Percentiles rank a stretch among this genome's conserved stretches.
These are phyloP conservation scores for Aphaenogaster ashmeadi DNA, from an alignment of 1,140 invertebrate genomes.

Conservation along the genomic window DNA sequence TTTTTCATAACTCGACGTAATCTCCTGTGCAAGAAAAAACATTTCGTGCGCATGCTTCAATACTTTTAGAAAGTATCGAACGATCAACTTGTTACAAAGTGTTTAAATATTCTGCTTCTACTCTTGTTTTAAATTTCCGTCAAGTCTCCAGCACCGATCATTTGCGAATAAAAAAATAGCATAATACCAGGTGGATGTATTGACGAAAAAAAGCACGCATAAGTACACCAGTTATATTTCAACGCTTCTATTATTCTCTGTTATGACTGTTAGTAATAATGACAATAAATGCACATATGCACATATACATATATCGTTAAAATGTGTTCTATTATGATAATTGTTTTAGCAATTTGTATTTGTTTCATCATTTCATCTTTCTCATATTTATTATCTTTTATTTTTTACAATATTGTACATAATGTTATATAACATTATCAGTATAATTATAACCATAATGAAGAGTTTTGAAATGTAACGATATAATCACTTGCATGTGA, in stretches of 20 bases:
- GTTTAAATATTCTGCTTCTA: not conserved
- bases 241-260: not conserved
- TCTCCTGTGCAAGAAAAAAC: not conserved
- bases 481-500: too few relatives aligned
- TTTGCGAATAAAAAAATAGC: not conserved
- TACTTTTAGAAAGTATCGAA: not conserved
- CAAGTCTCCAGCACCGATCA: not conserved
- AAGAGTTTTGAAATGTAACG: too few relatives aligned
- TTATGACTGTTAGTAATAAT: not conserved
- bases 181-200: not conserved
- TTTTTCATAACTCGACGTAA: not conserved
- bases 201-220: not conserved
- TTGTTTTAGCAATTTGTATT: too few relatives aligned
- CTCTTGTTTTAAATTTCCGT: not conserved
- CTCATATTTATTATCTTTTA: too few relatives aligned
- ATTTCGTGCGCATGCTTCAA: not conserved
- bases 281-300: not conserved
- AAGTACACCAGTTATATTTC: not conserved
- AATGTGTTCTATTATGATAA: too few relatives aligned
- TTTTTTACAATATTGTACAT: too few relatives aligned
- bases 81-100: not conserved
- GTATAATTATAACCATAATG: too few relatives aligned
- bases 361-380: too few relatives aligned
- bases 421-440: too few relatives aligned
- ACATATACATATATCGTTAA: too few relatives aligned